Percentiles rank a stretch among this genome's conserved stretches.
Conservation (phyloP, 2,888 invertebrate genomes). For the Dolichopus griseipennis region DNA sequence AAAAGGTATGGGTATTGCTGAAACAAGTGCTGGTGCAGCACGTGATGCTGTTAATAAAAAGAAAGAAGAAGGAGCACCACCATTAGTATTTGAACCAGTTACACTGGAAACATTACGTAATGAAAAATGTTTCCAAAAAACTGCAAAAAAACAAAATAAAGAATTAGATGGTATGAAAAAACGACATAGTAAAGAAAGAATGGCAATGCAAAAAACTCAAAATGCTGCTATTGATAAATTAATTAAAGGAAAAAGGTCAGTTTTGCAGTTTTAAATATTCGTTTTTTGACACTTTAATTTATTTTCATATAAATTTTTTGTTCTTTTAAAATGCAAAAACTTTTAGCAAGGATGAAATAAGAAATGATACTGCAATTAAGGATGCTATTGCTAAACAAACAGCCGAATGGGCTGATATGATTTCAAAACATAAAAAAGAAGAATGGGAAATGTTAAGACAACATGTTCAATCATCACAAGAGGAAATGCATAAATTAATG, state of each 20-base stretch:
- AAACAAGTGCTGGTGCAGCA: constrained; percentile 54
- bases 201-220: constrained; percentile 82
- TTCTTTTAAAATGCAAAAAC: neutral
- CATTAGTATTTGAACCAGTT: constrained; percentile 79
- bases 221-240: constrained; percentile 87
- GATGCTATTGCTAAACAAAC: constrained; percentile 88
- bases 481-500: constrained; percentile 66
- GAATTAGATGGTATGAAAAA: constrained; percentile 87
- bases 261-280: too few species aligned
- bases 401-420: constrained; percentile 87
- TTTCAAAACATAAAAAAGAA: constrained; percentile 71
- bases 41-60: constrained; percentile 58
- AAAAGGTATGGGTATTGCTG: constrained; percentile 92
- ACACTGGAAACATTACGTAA: constrained; percentile 76
- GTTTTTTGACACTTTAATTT: constrained; percentile 18
- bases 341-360: constrained; percentile 69
- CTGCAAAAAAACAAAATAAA: constrained; percentile 90
- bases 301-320: constrained; percentile 8
- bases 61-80: constrained; percentile 63
- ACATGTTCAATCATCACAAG: constrained; percentile 76
- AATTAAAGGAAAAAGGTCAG: constrained; percentile 91
- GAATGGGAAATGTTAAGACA: constrained; percentile 72
- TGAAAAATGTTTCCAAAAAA: constrained; percentile 88
- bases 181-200: constrained; percentile 86
- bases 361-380: constrained; percentile 66